Conservation (phyloP, 2,113 vertebrate species). For the Ardeotis arabs region DNA sequence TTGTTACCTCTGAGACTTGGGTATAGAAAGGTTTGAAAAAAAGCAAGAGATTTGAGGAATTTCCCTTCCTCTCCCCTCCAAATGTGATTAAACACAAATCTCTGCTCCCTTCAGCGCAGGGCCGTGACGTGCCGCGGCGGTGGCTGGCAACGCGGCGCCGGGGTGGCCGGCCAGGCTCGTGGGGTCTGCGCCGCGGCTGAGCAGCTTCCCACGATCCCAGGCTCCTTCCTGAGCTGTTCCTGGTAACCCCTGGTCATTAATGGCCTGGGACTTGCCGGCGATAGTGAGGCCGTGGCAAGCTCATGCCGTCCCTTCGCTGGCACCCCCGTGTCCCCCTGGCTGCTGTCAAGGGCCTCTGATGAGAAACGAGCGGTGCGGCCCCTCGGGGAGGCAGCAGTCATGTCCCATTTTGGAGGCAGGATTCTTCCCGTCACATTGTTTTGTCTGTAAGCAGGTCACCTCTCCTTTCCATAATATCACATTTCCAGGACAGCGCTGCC, state of each 20-base stretch:
- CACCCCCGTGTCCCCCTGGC: neutral
- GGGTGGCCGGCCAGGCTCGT: rapidly evolving
- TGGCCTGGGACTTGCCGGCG: rapidly evolving
- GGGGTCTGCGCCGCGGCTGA: neutral
- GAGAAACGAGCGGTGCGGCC: neutral
- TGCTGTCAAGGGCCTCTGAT: rapidly evolving
- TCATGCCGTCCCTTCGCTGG: neutral
- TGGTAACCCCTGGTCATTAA: neutral
- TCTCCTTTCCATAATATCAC: slow-evolving; percentile 54
- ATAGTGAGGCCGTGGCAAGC: rapidly evolving
- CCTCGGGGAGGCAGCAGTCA: neutral
- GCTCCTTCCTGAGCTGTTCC: neutral
- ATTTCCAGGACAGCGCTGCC: slow-evolving; percentile 62
- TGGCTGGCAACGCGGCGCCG: neutral
- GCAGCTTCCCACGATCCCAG: neutral
- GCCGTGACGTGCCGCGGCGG: neutral
- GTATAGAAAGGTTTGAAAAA: neutral
- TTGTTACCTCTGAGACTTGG: neutral
- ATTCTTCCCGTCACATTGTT: neutral
- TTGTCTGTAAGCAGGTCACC: slow-evolving; percentile 61
- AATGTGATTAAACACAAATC: neutral
- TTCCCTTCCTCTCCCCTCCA: neutral
- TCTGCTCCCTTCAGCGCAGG: neutral
- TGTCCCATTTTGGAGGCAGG: neutral
- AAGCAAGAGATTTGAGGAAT: neutral